Evolutionary conservation across 2,113 vertebrate genomes (phyloP), one percentile per base, ranked within the genome.

Genomic region (Pica pica): DNA sequence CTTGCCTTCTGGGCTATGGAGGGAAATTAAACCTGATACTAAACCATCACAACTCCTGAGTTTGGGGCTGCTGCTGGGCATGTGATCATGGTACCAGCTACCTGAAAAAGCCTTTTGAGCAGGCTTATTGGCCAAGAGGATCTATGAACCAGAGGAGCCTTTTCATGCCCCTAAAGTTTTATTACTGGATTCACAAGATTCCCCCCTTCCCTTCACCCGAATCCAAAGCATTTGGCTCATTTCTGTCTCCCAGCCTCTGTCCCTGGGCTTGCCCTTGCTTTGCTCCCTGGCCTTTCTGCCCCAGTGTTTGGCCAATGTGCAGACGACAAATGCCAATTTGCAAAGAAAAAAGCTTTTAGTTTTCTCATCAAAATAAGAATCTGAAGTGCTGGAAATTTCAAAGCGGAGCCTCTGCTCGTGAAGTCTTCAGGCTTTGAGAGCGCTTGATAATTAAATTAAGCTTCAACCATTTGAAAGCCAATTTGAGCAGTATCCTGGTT

Each of bases 301-400:
- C 16, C 46, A 59, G 52, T n/a, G 59, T 41, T 63, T 56, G 82
- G 56, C 44, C 91, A 90, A 65, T 0, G 1, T 1, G 3, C 77
- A 80, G n/a, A 33, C 46, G 70, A 44, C 27, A 87, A 89, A 75
- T 47, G 57, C 92, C 83, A 95, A 86, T 87, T 31, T 56, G 35
- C n/a, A 91, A 68, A 60, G 89, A 92, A 89, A 79, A 91, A 79
- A 65, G 49, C 81, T 82, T 94, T 95, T 91, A 21, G 84, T 89
- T 80, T 92, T 79, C 50, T 4, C 13, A 59, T 95, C 75, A 74
- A 86, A 93, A 91, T 52, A 87, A 74, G 70, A 83, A 80, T 73
- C 60, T 20, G 11, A 89, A 85, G 28, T 6, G 2, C 33, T 76
- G 71, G 59, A 84, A 85, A 83, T 56, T 82, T 93, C 86, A 89